A percentile compares a stretch with the other conserved stretches of the same genome.
These are phyloP conservation scores for Tribolium castaneum DNA, from an alignment of 1,140 invertebrate species.

Conservation along the genomic window DNA sequence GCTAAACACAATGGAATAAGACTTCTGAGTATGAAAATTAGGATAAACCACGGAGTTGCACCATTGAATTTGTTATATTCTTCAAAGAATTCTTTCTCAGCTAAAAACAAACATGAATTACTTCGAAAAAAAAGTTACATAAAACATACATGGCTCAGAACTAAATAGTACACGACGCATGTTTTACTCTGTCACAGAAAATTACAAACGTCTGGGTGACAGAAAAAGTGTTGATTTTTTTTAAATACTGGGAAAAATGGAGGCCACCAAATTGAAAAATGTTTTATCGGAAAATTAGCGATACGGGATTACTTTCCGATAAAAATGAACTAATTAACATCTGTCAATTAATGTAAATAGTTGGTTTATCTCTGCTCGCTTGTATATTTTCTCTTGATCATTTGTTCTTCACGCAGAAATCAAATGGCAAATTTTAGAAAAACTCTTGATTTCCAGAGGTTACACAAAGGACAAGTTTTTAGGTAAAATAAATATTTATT, in stretches of 20 bases:
- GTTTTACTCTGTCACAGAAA: too few species aligned
- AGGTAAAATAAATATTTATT: background rate
- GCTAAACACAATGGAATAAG: background rate
- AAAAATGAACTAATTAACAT: constrained; percentile 22
- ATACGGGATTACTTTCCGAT: constrained; percentile 21
- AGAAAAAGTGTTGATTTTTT: too few species aligned
- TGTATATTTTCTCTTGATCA: background rate
- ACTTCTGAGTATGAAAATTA: background rate
- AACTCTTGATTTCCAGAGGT: background rate
- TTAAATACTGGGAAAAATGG: background rate
- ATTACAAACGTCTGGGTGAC: too few species aligned
- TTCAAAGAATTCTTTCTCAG: background rate
- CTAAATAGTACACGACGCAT: too few species aligned
- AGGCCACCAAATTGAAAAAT: background rate
- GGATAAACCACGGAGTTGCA: background rate
- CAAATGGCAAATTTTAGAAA: background rate
- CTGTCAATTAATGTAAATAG: constrained; percentile 26
- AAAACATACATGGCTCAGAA: too few species aligned
- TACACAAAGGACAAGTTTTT: background rate
- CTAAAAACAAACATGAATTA: background rate
- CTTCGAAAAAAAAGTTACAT: too few species aligned
- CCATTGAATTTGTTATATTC: background rate
- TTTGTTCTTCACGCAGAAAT: background rate
- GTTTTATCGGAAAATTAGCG: constrained; percentile 2
- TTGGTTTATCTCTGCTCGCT: constrained; percentile 6